These are phyloP conservation scores for Pedetes capensis DNA, from an alignment of 2,113 vertebrate genomes.

Conservation along the genomic window DNA sequence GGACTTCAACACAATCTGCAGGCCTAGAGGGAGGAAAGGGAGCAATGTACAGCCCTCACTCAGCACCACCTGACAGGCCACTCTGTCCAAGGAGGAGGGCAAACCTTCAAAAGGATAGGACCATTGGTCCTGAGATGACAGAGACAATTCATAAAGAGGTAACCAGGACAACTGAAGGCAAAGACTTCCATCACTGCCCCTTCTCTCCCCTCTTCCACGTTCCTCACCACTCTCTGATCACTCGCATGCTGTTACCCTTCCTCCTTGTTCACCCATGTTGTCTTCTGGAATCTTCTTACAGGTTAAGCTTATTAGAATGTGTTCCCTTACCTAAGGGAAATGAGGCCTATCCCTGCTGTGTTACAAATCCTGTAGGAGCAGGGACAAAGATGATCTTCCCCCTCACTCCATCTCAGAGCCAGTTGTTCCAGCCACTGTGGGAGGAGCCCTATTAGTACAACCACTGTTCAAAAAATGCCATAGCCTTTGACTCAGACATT, in stretches of 20 bases:
- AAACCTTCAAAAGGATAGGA: not conserved
- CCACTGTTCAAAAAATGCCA: not conserved
- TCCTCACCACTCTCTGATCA: not conserved
- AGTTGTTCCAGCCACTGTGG: not conserved
- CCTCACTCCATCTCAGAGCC: not conserved
- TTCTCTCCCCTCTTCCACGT: not conserved
- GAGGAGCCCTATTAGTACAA: not conserved
- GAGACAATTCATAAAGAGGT: not conserved
- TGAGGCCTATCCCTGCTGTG: not conserved
- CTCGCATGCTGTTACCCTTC: not conserved
- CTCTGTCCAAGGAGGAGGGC: not conserved
- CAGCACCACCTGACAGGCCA: not conserved
- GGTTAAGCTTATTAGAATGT: not conserved
- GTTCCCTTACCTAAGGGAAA: not conserved
- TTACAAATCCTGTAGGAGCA: not conserved
- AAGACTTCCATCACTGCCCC: not conserved
- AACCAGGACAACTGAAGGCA: not conserved
- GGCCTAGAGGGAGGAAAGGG: constrained; percentile 82
- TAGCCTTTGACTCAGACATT: not conserved
- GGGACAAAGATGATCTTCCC: not conserved
- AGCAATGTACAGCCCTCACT: accelerated
- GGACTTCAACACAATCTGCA: constrained; percentile 98
- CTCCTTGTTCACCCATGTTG: not conserved
- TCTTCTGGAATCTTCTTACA: not conserved
- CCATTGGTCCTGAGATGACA: not conserved